Evolutionary conservation across 2,113 vertebrate species (phyloP).

Genomic region (Sinocyclocheilus maitianheensis): DNA sequence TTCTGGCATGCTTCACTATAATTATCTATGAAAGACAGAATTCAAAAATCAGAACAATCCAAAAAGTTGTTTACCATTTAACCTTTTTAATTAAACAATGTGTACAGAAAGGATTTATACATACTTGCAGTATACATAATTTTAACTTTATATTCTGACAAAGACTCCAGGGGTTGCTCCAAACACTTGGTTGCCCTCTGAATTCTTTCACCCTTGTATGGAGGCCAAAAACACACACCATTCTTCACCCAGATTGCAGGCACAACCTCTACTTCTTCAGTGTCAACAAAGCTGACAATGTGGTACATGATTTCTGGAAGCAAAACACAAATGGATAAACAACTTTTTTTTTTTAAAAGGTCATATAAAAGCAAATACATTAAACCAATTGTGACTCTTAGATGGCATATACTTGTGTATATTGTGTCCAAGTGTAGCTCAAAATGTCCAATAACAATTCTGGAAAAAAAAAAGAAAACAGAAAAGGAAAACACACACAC

Average conservation of each 20-base stretch:
- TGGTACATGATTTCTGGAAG: slow-evolving; percentile 1
- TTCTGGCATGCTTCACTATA: slow-evolving; percentile 24
- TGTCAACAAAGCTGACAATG: not conserved
- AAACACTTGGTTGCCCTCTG: no score
- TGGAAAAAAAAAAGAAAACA: no score
- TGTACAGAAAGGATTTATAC: no score
- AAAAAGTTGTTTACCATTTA: not conserved
- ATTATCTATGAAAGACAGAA: slow-evolving; percentile 18
- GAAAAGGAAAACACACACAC: no score
- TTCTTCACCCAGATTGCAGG: not conserved
- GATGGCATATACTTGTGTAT: no score
- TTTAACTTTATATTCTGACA: no score
- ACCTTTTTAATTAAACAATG: not conserved
- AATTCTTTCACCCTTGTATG: no score
- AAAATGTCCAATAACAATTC: no score
- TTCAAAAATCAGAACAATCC: not conserved
- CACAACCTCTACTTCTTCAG: slow-evolving; percentile 8
- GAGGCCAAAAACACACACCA: not conserved
- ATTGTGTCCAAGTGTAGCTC: no score
- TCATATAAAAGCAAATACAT: not conserved
- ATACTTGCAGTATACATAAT: no score
- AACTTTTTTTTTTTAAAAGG: not conserved
- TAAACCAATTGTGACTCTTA: not conserved
- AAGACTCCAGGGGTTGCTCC: no score
- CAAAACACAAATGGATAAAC: not conserved